Evolutionary conservation across 2,888 invertebrate genomes (phyloP).

Genomic region (Ectropis crepuscularia): DNA sequence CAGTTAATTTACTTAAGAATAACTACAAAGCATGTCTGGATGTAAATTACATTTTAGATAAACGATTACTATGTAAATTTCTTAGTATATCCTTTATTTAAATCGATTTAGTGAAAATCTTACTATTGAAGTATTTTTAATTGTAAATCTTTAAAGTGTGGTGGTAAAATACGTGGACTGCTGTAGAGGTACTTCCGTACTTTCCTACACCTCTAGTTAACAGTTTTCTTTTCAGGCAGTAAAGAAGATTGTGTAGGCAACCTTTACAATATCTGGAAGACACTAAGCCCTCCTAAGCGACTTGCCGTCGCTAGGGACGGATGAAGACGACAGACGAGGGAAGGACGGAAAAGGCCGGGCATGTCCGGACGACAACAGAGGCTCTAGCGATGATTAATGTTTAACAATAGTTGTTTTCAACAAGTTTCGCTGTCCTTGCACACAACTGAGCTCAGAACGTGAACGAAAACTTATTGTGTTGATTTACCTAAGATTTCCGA

Average conservation of each 20-base stretch:
- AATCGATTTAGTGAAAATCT: too few species aligned
- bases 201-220: too few species aligned
- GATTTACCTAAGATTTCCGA: background rate
- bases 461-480: background rate
- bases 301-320: slow-evolving; percentile 19
- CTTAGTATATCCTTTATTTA: too few species aligned
- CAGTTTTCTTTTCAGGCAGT: background rate
- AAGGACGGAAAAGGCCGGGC: slow-evolving; percentile 18
- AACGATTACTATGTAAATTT: too few species aligned
- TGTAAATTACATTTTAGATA: background rate
- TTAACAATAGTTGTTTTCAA: slow-evolving; percentile 3
- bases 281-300: slow-evolving; percentile 23
- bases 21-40: slow-evolving; percentile 8
- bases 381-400: slow-evolving; percentile 12
- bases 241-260: slow-evolving; percentile 9
- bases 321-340: slow-evolving; percentile 14
- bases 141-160: too few species aligned
- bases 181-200: too few species aligned
- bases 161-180: too few species aligned
- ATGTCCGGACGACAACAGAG: slow-evolving; percentile 6
- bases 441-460: background rate
- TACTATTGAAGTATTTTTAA: too few species aligned
- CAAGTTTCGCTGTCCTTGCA: background rate
- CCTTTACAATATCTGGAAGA: slow-evolving; percentile 9
- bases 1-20: slow-evolving; percentile 10